Percentiles rank a stretch among this genome's conserved stretches.
Evolutionary conservation across 2,888 invertebrate genomes (phyloP).

Genomic region (Noctua comes): DNA sequence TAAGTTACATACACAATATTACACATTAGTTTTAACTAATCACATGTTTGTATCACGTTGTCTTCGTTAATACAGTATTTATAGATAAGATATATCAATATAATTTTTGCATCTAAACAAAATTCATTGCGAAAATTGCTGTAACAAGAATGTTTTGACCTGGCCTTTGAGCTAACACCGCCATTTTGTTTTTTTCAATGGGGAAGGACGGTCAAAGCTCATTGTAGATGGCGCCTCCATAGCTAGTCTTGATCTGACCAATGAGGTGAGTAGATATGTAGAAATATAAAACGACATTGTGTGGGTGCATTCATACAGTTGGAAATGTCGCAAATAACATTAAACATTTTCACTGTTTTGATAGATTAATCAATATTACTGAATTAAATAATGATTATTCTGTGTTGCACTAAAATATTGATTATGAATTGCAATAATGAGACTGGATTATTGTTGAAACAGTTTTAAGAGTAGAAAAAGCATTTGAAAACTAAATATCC

Average conservation of each 20-base stretch:
- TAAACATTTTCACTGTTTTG: too few species aligned
- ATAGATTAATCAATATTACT: too few species aligned
- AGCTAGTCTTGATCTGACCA: not conserved
- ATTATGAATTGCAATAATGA: too few species aligned
- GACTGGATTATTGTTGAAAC: too few species aligned
- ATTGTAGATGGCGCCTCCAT: not conserved
- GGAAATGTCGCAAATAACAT: too few species aligned
- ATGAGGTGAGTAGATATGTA: not conserved
- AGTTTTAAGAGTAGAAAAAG: too few species aligned
- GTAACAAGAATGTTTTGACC: not conserved
- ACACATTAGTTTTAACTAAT: slow-evolving; percentile 52
- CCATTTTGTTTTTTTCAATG: not conserved
- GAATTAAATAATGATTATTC: too few species aligned
- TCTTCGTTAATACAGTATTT: slow-evolving; percentile 26
- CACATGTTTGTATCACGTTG: slow-evolving; percentile 57
- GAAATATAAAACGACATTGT: too few species aligned
- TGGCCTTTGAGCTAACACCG: not conserved
- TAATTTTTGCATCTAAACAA: not conserved
- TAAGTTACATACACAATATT: slow-evolving; percentile 52
- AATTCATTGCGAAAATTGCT: not conserved
- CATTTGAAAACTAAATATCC: too few species aligned
- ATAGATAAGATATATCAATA: not conserved
- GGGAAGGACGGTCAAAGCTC: not conserved
- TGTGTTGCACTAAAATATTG: too few species aligned
- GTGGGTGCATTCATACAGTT: too few species aligned